Evolutionary conservation across 1,140 invertebrate genomes (phyloP).

Genomic region (Rhynchophorus ferrugineus): DNA sequence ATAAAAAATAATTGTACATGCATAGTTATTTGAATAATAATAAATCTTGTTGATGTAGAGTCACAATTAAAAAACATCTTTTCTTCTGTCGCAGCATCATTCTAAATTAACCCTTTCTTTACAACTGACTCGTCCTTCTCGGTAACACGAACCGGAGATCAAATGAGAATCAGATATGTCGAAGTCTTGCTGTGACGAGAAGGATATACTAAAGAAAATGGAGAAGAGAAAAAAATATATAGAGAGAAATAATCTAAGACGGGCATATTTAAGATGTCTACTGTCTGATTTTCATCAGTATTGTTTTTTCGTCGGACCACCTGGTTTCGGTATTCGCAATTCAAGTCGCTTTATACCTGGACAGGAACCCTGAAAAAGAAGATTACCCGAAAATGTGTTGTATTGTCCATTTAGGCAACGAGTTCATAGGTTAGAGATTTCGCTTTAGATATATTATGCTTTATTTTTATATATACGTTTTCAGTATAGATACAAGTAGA

Average conservation of each 20-base stretch:
- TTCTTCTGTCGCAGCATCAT: neutral
- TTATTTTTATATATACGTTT: too few species aligned
- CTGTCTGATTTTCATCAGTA: slow-evolving; percentile 10
- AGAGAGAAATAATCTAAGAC: neutral
- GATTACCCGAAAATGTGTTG: neutral
- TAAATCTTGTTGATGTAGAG: too few species aligned
- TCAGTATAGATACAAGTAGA: too few species aligned
- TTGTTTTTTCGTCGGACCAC: slow-evolving; percentile 11
- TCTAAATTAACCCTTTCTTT: neutral
- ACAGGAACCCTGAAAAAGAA: neutral
- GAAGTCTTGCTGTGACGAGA: neutral
- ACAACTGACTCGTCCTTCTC: neutral
- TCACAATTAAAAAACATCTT: too few species aligned
- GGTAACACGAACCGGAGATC: neutral
- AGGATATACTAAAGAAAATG: neutral
- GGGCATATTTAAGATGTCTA: neutral
- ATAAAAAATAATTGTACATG: too few species aligned
- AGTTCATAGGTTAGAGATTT: neutral
- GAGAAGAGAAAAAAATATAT: neutral
- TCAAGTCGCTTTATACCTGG: slow-evolving; percentile 6
- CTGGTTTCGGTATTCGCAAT: slow-evolving; percentile 12
- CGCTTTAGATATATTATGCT: too few species aligned
- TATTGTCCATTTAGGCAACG: neutral
- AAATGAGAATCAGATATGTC: neutral
- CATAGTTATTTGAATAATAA: too few species aligned